Conservation (phyloP, 2,113 vertebrate species). For the Kryptolebias marmoratus region DNA sequence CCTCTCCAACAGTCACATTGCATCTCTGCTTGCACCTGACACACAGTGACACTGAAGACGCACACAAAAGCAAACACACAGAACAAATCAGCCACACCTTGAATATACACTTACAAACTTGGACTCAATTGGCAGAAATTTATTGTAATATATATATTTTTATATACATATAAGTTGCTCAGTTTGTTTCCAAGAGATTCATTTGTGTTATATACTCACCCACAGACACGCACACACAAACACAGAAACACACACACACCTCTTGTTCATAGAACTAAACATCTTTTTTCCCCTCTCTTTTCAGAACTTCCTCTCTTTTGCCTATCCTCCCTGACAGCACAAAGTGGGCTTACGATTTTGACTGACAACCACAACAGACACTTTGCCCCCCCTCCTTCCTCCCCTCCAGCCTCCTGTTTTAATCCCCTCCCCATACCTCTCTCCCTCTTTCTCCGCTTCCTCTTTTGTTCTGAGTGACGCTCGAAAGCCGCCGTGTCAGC, state of each 20-base stretch:
- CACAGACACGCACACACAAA: slow-evolving; percentile 12
- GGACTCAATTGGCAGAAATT: slow-evolving; percentile 1
- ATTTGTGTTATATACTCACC: slow-evolving; percentile 13
- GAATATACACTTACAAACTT: not conserved
- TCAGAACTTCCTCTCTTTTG: slow-evolving; percentile 69
- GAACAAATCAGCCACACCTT: slow-evolving; percentile 48
- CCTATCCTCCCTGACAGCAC: slow-evolving; percentile 75
- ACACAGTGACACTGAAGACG: slow-evolving; percentile 62
- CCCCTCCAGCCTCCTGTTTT: slow-evolving; percentile 62
- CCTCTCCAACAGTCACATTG: slow-evolving; percentile 85
- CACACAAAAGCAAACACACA: slow-evolving; percentile 36
- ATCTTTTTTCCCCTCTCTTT: slow-evolving; percentile 81
- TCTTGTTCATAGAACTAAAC: slow-evolving; percentile 65
- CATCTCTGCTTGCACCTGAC: slow-evolving; percentile 73
- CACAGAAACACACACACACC: slow-evolving; percentile 36
- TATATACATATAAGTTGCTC: slow-evolving; percentile 9
- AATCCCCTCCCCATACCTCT: slow-evolving; percentile 69
- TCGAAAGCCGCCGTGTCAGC: slow-evolving; percentile 83
- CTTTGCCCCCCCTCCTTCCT: slow-evolving; percentile 29
- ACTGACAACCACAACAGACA: slow-evolving; percentile 84
- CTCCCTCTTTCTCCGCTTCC: slow-evolving; percentile 60
- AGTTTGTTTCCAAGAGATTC: slow-evolving; percentile 47
- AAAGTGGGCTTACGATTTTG: slow-evolving; percentile 80
- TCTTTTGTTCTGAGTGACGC: slow-evolving; percentile 84
- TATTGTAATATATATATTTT: not conserved